Evolutionary conservation across 2,888 invertebrate species (phyloP).

Genomic region (Mystacides longicornis): DNA sequence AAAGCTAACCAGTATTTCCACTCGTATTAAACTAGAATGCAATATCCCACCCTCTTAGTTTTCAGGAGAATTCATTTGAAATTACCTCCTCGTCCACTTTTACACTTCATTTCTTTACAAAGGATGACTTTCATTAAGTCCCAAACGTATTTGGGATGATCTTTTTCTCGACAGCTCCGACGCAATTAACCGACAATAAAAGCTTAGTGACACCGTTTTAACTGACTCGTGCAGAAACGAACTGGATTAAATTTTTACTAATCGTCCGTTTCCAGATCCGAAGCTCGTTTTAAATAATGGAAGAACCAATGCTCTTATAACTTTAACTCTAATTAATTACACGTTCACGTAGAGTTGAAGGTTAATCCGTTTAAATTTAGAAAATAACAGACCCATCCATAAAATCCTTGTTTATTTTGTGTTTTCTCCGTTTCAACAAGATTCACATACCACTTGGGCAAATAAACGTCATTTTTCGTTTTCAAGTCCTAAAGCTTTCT

Average conservation of each 20-base stretch:
- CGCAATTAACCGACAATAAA: conserved; percentile 13
- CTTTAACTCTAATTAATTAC: too few relatives aligned
- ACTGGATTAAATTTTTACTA: conserved; percentile 13
- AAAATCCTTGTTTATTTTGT: too few relatives aligned
- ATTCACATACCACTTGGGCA: too few relatives aligned
- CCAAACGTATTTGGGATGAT: conserved; percentile 6
- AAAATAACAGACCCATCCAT: too few relatives aligned
- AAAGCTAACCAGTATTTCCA: too few relatives aligned
- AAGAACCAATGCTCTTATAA: neutral
- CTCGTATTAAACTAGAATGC: too few relatives aligned
- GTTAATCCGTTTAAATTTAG: too few relatives aligned
- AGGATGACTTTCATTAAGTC: conserved; percentile 17
- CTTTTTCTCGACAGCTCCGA: conserved; percentile 12
- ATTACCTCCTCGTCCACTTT: neutral
- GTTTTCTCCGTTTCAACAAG: too few relatives aligned
- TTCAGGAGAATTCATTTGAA: conserved; percentile 3
- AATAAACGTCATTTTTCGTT: too few relatives aligned
- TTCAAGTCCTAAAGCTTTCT: too few relatives aligned
- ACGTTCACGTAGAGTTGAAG: too few relatives aligned
- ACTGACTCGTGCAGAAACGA: neutral
- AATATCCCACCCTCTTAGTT: conserved; percentile 6
- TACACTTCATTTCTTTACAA: conserved; percentile 15
- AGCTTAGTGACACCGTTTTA: conserved; percentile 5
- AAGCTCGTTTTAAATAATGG: neutral
- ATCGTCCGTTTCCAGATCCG: conserved; percentile 5